Percentiles rank a stretch among this genome's conserved stretches.
Conservation (phyloP, 2,888 invertebrate species). For the Dynastes grantii region DNA sequence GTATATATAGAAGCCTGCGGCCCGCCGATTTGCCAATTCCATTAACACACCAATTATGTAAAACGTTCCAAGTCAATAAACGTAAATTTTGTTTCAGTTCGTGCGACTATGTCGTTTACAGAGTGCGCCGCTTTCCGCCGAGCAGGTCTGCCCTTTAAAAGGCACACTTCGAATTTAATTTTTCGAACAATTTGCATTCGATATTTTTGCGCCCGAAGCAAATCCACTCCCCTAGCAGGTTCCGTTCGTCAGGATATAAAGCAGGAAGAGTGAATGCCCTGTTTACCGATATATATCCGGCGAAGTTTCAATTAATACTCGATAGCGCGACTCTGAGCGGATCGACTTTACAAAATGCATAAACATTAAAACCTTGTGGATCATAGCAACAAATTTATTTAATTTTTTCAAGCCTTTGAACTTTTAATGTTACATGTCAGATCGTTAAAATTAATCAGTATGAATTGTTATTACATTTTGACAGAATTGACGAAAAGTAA, state of each 20-base stretch:
- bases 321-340: neutral
- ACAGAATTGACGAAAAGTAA: no score
- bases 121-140: constrained; percentile 18
- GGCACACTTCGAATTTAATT: constrained; percentile 43
- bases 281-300: constrained; percentile 8
- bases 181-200: constrained; percentile 48
- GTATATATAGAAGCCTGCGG: constrained; percentile 12
- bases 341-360: no score
- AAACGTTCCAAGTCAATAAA: constrained; percentile 63
- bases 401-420: no score
- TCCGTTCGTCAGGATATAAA: constrained; percentile 14
- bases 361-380: no score
- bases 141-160: constrained; percentile 7
- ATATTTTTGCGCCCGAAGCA: constrained; percentile 36
- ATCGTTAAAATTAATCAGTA: no score
- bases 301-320: constrained; percentile 21
- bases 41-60: constrained; percentile 64
- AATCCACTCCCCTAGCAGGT: constrained; percentile 12
- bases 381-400: no score
- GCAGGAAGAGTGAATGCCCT: neutral
- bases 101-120: constrained; percentile 42
- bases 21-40: constrained; percentile 63
- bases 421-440: no score
- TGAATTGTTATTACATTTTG: no score
- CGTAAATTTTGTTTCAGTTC: constrained; percentile 59